Evolutionary conservation across 1,140 invertebrate genomes (phyloP).

Genomic region (Hypothenemus hampei): DNA sequence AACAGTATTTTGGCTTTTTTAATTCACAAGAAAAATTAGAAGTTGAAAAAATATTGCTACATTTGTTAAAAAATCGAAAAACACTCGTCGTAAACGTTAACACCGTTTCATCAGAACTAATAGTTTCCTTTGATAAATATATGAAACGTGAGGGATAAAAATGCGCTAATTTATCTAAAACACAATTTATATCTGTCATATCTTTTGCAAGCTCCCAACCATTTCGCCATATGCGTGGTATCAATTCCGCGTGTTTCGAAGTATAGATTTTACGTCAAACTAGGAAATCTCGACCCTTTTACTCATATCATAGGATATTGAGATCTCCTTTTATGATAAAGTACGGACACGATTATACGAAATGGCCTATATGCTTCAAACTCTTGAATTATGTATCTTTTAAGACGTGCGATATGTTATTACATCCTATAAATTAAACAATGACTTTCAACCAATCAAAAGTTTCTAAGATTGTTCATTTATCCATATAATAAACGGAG

Average conservation of each 20-base stretch:
- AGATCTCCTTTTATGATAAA: slow-evolving; percentile 12
- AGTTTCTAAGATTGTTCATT: too few species aligned
- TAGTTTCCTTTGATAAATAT: slow-evolving; percentile 10
- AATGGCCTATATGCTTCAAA: slow-evolving; percentile 8
- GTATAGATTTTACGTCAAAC: slow-evolving; percentile 31
- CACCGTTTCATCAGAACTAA: slow-evolving; percentile 7
- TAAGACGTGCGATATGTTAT: slow-evolving; percentile 9
- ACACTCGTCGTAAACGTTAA: neutral
- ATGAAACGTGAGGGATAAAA: slow-evolving; percentile 14
- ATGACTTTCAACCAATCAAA: too few species aligned
- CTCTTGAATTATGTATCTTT: slow-evolving; percentile 9
- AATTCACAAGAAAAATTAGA: too few species aligned
- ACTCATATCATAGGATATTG: slow-evolving; percentile 13
- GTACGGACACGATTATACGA: slow-evolving; percentile 16
- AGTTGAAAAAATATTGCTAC: too few species aligned
- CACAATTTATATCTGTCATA: slow-evolving; percentile 21
- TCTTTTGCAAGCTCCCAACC: slow-evolving; percentile 14
- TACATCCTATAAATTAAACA: neutral
- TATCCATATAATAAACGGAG: too few species aligned
- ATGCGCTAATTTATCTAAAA: slow-evolving; percentile 22
- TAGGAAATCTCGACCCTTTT: slow-evolving; percentile 10
- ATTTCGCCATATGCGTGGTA: slow-evolving; percentile 25
- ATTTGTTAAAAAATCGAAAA: too few species aligned
- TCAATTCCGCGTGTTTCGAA: slow-evolving; percentile 27
- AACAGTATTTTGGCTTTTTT: too few species aligned